Percentiles rank a stretch among this genome's conserved stretches.
Conservation (phyloP, 2,113 vertebrate species). For the Erinaceus europaeus region DNA sequence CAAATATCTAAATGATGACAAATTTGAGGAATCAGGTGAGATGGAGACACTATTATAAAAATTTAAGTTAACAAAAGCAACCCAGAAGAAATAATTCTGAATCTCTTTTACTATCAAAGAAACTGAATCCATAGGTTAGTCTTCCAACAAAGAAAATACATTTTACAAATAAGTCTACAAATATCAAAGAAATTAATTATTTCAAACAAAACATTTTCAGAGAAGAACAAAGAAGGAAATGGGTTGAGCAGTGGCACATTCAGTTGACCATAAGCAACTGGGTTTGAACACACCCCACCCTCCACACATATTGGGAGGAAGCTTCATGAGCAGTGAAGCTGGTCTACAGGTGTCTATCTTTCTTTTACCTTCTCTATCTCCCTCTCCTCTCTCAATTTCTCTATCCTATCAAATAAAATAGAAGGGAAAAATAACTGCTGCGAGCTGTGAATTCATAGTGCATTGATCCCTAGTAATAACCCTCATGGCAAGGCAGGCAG, state of each 20-base stretch:
- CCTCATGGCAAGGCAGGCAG: no score
- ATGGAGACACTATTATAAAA: not conserved
- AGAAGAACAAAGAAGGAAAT: not conserved
- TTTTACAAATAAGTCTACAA: constrained; percentile 1
- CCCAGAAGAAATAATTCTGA: not conserved
- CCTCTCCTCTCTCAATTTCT: no score
- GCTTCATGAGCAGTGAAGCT: no score
- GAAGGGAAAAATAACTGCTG: not conserved
- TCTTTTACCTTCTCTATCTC: no score
- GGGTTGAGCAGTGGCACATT: no score
- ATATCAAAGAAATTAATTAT: not conserved
- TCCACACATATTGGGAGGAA: no score
- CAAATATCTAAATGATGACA: not conserved
- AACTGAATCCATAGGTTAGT: not conserved
- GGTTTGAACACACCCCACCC: no score
- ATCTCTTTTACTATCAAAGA: not conserved
- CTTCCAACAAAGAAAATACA: not conserved
- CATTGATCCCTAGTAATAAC: no score
- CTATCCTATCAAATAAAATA: no score
- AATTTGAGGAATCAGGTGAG: not conserved
- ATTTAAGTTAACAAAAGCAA: not conserved
- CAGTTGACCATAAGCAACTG: no score
- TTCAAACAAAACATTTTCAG: not conserved
- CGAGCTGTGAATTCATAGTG: no score
- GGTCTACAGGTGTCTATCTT: no score